Base-by-base conservation (phyloP, 2,888 invertebrate species). In the Nemoura dubitans region DNA sequence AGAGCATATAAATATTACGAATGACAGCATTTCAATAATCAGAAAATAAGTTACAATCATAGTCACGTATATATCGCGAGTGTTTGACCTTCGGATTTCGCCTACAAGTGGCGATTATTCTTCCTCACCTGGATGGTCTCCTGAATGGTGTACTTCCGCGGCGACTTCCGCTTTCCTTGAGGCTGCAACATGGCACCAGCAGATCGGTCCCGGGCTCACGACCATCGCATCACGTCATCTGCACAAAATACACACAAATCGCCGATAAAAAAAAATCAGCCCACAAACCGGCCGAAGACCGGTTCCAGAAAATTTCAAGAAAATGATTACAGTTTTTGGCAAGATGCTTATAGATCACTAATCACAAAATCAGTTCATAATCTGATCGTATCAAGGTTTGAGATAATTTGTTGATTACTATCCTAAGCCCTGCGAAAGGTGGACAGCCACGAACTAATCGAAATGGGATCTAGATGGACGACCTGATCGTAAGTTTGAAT, bases 41-140 rank as follows among this genome's bases (percentile, higher is more conserved):
- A 59, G 59, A 7, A 36, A 1, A 59, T 59, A 59, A 21, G 2
- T 21, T 59, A 21, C 59, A 10, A 21, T 21, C 21, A 14, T 59
- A 21, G 14, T 10, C 21, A 59, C 59, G 59, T 59, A 3, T 36
- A n/a, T n/a, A n/a, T n/a, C n/a, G 36, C 36, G 5, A 10, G 36
- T 10, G 36, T 36, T 3, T 36, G 36, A 36, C 36, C 36, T 36
- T 36, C 36, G 36, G n/a, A 36, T 3, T 36, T 36, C 36, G 36
- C 36, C 36, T 36, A 36, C 36, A 21, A 59, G 59, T 59, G 10
- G 59, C 59, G 14, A 59, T 59, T 21, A 59, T 59, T 59, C 59
- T 21, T 59, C 87, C 90, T 89, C 87, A 91, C 91, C 90, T 90
- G 90, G 87, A 91, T 90, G 76, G 90, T 91, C 89, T 91, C 91